Evolutionary conservation across 2,113 vertebrate species (phyloP), one percentile per base, ranked within the genome.

Genomic region (Saccopteryx bilineata): DNA sequence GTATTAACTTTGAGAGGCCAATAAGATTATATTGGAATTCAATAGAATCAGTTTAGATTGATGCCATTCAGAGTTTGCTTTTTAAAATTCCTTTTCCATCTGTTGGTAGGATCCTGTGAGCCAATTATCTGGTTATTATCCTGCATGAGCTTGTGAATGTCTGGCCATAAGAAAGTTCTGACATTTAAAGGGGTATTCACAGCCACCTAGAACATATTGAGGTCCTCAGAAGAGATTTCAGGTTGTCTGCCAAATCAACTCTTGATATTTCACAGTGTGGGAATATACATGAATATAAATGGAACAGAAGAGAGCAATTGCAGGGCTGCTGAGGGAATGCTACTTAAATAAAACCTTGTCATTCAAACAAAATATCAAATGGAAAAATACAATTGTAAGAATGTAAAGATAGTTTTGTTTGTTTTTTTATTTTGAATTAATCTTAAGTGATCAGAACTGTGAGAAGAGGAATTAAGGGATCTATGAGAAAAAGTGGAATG

Each of bases 101-200:
- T 23, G 24, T 50, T 39, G 5, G 33, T 78, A 7, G 24, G 6
- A 54, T 56, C 2, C 13, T 23, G 7, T 48, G 28, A 17, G 2
- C 26, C n/a, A 26, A 8, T 24, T 66, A 2, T n/a, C 2, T 0
- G 17, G 5, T 61, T 48, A 31, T 68, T 76, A 9, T 2, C 31
- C 28, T 24, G 5, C 1, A 9, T 18, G 8, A 13, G 3, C 2
- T 68, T 69, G 0, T 39, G 10, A 6, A 26, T 5, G 1, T 60
- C 15, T 82, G 19, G 46, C n/a, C 0, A 11, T 65, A 78, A 72
- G 33, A 88, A n/a, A 28, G 12, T 15, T 19, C 48, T 17, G 26
- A 58, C 0, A 2, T 83, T 86, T 39, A 28, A 54, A 65, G 3
- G 71, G 1, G 5, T 66, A 23, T 5, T 71, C 9, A 83, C n/a